Evolutionary conservation across 2,797 vertebrate species (phyloP).

Genomic region (Sebastes vulpes): DNA sequence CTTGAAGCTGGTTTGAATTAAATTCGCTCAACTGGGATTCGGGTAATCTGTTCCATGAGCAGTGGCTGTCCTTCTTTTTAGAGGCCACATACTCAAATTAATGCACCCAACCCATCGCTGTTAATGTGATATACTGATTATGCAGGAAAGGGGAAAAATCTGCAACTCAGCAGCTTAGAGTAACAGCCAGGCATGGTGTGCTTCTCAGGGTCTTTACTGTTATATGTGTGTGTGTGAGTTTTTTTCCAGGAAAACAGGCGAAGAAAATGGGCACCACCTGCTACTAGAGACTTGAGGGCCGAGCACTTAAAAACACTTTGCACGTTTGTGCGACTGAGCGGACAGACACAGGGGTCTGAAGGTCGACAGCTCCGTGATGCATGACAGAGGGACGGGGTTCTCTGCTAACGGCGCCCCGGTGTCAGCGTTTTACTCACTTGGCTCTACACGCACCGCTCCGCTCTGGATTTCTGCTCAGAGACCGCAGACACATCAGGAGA

Average conservation of each 20-base stretch:
- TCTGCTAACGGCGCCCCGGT: conserved; percentile 29
- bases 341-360: conserved; percentile 35
- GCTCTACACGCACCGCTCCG: neutral
- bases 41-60: conserved; percentile 40
- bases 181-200: neutral
- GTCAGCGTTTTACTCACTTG: conserved; percentile 61
- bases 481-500: conserved; percentile 23
- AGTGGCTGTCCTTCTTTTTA: conserved; percentile 25
- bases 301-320: conserved; percentile 50
- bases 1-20: neutral
- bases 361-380: conserved; percentile 68
- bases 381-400: conserved; percentile 56
- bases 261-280: conserved; percentile 30
- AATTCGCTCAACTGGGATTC: neutral
- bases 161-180: conserved; percentile 26
- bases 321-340: conserved; percentile 36
- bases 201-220: neutral
- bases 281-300: neutral
- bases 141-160: conserved; percentile 15
- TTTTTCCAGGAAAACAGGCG: neutral
- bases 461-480: conserved; percentile 22
- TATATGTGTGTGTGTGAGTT: neutral
- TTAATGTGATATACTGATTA: conserved; percentile 46
- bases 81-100: conserved; percentile 22
- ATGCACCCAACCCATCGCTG: conserved; percentile 6